Evolutionary conservation across 2,888 invertebrate species (phyloP).

Genomic region (Dendrolimus pini): DNA sequence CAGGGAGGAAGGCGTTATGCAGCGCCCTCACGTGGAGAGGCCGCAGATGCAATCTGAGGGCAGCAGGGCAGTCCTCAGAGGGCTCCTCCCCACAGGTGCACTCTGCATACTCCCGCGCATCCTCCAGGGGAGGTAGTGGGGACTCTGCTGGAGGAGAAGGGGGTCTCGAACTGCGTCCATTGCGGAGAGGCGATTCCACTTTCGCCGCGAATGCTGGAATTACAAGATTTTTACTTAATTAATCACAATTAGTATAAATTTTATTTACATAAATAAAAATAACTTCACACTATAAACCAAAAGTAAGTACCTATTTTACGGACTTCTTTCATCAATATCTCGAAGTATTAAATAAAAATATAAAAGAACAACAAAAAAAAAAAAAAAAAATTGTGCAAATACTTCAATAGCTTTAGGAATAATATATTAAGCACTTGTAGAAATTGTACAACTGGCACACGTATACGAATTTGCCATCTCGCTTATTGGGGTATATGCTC

Average conservation of each 20-base stretch:
- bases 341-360: too few species aligned
- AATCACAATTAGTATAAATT: neutral
- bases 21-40: conserved; percentile 71
- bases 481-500: too few species aligned
- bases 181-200: conserved; percentile 55
- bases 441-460: too few species aligned
- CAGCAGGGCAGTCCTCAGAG: conserved; percentile 53
- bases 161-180: conserved; percentile 33
- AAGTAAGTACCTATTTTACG: too few species aligned
- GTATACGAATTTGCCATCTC: too few species aligned
- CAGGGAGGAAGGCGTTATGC: conserved; percentile 72
- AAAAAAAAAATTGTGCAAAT: too few species aligned
- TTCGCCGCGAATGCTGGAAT: conserved; percentile 33
- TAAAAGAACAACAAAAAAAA: too few species aligned
- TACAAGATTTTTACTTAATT: neutral
- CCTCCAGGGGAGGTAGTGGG: conserved; percentile 39
- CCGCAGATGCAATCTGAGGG: conserved; percentile 43
- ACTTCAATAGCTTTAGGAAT: too few species aligned
- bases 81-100: conserved; percentile 46
- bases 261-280: too few species aligned
- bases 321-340: too few species aligned
- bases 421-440: too few species aligned
- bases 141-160: conserved; percentile 12
- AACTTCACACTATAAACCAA: too few species aligned
- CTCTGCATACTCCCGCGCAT: conserved; percentile 37